phyloP scores from a whole-genome alignment of 2,797 vertebrate genomes.

The Falco rusticolus region DNA sequence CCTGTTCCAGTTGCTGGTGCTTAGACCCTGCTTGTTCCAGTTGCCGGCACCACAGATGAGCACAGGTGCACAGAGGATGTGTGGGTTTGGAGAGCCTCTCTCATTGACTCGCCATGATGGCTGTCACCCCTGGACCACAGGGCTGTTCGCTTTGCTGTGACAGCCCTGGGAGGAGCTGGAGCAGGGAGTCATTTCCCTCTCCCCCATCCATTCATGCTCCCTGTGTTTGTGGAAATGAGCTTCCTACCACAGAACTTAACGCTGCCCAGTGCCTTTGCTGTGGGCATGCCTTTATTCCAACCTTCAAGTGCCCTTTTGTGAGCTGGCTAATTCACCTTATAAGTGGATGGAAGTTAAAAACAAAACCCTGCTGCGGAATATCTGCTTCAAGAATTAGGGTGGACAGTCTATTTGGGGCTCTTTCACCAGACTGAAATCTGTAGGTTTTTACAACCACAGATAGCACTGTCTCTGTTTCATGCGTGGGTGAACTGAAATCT shows the following conservation, averaged over 20 bases:
- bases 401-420: neutral
- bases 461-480: neutral
- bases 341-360: neutral
- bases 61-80: neutral
- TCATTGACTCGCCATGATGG: accelerated
- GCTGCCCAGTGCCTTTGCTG: neutral
- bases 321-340: neutral
- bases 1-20: neutral
- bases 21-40: neutral
- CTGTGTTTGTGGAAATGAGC: neutral
- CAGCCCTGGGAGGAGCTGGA: neutral
- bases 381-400: neutral
- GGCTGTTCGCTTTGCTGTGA: neutral
- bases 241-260: neutral
- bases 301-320: neutral
- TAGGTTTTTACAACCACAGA: neutral
- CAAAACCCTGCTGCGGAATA: neutral
- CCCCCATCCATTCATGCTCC: accelerated
- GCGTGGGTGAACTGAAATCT: neutral
- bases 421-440: neutral
- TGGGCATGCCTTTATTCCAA: neutral
- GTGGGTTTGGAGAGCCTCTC: neutral
- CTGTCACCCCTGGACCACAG: neutral
- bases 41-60: neutral
- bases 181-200: neutral